Conservation (phyloP, 2,113 vertebrate genomes). For the Hydrolagus affinis region DNA sequence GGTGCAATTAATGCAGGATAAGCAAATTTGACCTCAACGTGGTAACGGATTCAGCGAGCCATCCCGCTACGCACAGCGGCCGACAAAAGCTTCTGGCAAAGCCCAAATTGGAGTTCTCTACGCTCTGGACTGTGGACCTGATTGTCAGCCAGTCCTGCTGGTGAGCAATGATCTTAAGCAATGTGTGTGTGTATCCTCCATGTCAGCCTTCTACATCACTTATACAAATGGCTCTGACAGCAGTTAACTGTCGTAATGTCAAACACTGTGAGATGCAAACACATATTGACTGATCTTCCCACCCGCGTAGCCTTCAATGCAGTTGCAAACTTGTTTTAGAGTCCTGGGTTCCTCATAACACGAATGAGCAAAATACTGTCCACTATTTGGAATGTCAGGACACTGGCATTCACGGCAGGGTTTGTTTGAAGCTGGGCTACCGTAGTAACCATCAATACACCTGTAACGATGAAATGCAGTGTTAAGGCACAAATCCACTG, state of each 20-base stretch:
- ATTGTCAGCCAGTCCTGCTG: too few relatives aligned
- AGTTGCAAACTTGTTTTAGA: constrained; percentile 57
- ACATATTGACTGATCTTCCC: not conserved
- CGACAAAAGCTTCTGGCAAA: too few relatives aligned
- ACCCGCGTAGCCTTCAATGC: constrained; percentile 68
- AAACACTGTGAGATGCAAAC: not conserved
- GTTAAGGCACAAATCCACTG: constrained; percentile 33
- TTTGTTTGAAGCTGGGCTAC: constrained; percentile 54
- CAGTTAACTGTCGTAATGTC: not conserved
- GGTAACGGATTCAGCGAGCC: too few relatives aligned
- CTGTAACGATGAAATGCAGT: constrained; percentile 47
- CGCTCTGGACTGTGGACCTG: too few relatives aligned
- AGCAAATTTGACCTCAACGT: too few relatives aligned
- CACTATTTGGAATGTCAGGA: constrained; percentile 58
- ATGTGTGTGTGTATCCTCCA: too few relatives aligned
- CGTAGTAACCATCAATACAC: constrained; percentile 67
- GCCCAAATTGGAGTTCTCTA: too few relatives aligned
- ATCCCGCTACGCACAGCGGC: too few relatives aligned
- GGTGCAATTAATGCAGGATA: too few relatives aligned
- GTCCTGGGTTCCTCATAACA: constrained; percentile 60
- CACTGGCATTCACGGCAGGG: constrained; percentile 68
- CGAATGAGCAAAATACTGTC: constrained; percentile 64
- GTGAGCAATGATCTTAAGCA: too few relatives aligned
- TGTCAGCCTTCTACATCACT: not conserved
- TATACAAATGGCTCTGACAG: not conserved